A percentile compares a stretch with the other conserved stretches of the same genome.
Conservation (phyloP, 2,888 invertebrate genomes). For the Prosopocoilus inquinatus region DNA sequence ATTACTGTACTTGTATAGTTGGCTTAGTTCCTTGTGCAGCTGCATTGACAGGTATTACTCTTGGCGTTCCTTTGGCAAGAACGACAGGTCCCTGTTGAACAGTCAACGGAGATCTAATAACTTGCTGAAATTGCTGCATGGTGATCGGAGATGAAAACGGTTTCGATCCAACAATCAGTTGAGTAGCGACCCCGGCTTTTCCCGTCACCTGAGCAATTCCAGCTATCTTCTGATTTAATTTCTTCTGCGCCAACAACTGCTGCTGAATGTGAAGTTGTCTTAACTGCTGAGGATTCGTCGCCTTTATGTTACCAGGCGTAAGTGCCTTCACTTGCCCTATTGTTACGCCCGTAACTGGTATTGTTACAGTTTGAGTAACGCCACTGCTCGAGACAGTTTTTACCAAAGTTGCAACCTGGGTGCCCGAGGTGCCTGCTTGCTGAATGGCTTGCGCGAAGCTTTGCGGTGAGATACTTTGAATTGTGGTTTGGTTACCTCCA, state of each 20-base stretch:
- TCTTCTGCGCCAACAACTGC: constrained; percentile 55
- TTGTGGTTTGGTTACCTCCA: constrained; percentile 37
- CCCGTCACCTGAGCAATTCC: constrained; percentile 56
- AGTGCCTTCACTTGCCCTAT: constrained; percentile 47
- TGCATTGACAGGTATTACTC: constrained; percentile 64
- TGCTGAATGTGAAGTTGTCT: constrained; percentile 64
- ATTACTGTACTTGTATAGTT: constrained; percentile 59
- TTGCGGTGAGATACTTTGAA: constrained; percentile 46
- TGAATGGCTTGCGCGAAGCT: constrained; percentile 50
- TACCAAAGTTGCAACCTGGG: constrained; percentile 62
- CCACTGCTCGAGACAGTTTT: constrained; percentile 56
- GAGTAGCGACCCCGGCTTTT: constrained; percentile 59
- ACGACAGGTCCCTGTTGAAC: constrained; percentile 60
- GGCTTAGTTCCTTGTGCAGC: constrained; percentile 57
- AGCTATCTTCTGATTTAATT: constrained; percentile 60
- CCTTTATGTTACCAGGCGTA: constrained; percentile 43
- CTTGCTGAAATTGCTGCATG: constrained; percentile 73
- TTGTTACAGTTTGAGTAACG: constrained; percentile 52
- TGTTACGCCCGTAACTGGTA: constrained; percentile 54
- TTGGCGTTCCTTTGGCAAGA: constrained; percentile 60
- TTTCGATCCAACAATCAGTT: constrained; percentile 69
- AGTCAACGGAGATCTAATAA: constrained; percentile 53
- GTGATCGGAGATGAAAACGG: constrained; percentile 63
- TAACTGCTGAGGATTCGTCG: constrained; percentile 64
- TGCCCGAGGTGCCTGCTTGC: constrained; percentile 54